Base-by-base conservation (phyloP, 2,888 invertebrate genomes). In the Frankliniella fusca region DNA sequence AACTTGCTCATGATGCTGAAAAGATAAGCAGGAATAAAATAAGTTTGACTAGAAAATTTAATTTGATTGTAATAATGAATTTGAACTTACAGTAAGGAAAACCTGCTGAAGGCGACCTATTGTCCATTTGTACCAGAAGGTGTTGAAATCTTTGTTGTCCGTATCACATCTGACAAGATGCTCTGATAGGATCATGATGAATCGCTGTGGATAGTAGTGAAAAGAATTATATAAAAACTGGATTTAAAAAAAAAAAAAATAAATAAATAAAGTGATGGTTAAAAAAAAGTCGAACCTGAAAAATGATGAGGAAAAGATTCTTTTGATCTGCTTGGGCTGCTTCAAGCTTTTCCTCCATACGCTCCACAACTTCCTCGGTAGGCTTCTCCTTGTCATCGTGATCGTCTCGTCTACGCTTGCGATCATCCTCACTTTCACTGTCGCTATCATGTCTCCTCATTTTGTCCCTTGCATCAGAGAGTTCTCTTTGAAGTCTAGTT, bases 111-210 rank as follows among this genome's bases (percentile, higher is more conserved):
- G 90, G 84, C 99, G 90, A 82, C 98, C 98, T 85, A 97, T 93
- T 9, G 98, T 97, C 94, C 97, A 97, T 86, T 94, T 93, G 90
- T 97, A 99, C 97, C 98, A 98, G 88, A 94, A 94, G 5, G 97
- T 98, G 89, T 95, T 95, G 87, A 95, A 96, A 89, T 97, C 97
- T 84, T 94, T 92, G 20, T 95, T 96, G 89, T 98, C 97, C 0
- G 96, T 95, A 89, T 99, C 98, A 87, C 95, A 95, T 83, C 95
- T 91, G 82, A 96, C 95, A 86, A 99, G 91, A 90, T 99, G 98
- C 88, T 99, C 98, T 0, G 97, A 97, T 85, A 99, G 90, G 86
- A 98, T 96, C 95, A 98, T 98, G 85, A 98, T 98, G 90, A 99
- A 99, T 83, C 98, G 92, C 92, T 93, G 88, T 48, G 88, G 88